Conservation (phyloP, 2,888 invertebrate genomes). For the Dicyrtomina minuta region DNA sequence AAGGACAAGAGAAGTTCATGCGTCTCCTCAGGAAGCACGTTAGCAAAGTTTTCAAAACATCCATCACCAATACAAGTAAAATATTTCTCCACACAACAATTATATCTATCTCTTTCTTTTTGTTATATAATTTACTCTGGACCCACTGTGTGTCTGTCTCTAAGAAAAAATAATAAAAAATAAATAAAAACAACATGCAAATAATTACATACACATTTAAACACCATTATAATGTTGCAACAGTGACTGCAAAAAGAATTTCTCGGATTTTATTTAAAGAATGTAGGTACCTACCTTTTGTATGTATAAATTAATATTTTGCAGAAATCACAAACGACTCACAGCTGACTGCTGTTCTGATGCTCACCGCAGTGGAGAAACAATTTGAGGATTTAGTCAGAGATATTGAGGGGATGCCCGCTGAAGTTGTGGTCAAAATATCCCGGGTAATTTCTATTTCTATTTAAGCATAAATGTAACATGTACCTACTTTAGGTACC, state of each 20-base stretch:
- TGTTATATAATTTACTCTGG: not conserved
- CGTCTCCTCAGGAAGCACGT: slow-evolving; percentile 47
- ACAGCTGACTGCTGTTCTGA: slow-evolving; percentile 48
- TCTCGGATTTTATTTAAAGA: too few species aligned
- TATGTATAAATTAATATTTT: too few species aligned
- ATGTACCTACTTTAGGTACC: too few species aligned
- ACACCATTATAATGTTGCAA: too few species aligned
- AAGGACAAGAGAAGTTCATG: slow-evolving; percentile 50
- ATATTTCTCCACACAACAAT: too few species aligned
- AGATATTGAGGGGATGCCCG: slow-evolving; percentile 51
- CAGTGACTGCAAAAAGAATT: too few species aligned
- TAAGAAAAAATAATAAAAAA: not conserved
- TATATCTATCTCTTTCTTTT: not conserved
- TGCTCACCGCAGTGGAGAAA: slow-evolving; percentile 52
- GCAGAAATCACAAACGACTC: slow-evolving; percentile 37
- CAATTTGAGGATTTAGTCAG: slow-evolving; percentile 52
- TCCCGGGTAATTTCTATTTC: slow-evolving; percentile 43
- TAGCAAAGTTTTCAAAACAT: slow-evolving; percentile 48
- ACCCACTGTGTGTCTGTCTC: not conserved
- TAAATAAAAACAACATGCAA: not conserved
- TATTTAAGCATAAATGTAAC: too few species aligned
- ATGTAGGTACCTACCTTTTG: too few species aligned
- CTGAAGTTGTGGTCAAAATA: slow-evolving; percentile 49
- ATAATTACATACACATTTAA: too few species aligned
- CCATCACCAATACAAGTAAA: slow-evolving; percentile 36